phyloP scores from a whole-genome alignment of 1,140 invertebrate genomes.

The Temnothorax longispinosus region DNA sequence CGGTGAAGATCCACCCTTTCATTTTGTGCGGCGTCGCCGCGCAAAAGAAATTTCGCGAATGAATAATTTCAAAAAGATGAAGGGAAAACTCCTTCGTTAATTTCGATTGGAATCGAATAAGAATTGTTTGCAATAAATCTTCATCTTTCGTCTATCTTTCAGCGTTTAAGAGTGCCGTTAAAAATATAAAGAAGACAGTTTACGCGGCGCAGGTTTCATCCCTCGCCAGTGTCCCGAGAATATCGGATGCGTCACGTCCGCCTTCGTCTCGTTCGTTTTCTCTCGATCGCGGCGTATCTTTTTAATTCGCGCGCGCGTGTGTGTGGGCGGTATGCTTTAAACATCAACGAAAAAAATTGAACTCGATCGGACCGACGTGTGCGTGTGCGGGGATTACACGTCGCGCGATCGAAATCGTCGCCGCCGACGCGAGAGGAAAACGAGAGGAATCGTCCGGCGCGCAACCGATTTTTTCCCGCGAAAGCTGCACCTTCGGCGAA shows the following conservation, averaged over 20 bases:
- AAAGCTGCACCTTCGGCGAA: slow-evolving; percentile 5
- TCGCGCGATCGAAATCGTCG: background rate
- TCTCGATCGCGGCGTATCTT: background rate
- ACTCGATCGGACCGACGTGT: slow-evolving; percentile 1
- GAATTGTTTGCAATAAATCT: background rate
- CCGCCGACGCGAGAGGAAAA: background rate
- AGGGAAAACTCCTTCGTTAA: background rate
- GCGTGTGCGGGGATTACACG: background rate
- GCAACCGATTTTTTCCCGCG: slow-evolving; percentile 28
- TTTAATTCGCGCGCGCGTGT: background rate
- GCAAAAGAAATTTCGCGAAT: background rate
- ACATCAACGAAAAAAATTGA: background rate
- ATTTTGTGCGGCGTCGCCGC: background rate
- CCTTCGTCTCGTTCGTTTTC: background rate
- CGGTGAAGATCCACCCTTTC: background rate
- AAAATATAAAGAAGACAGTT: slow-evolving; percentile 2
- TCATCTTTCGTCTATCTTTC: background rate
- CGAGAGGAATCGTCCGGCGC: background rate
- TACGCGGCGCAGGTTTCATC: background rate
- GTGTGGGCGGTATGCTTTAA: background rate
- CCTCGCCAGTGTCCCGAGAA: background rate
- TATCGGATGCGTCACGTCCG: background rate
- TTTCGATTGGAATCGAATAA: background rate
- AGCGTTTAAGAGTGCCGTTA: background rate
- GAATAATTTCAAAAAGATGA: background rate